Conservation (phyloP, 1,140 invertebrate genomes). For the Drosophila gunungcola region DNA sequence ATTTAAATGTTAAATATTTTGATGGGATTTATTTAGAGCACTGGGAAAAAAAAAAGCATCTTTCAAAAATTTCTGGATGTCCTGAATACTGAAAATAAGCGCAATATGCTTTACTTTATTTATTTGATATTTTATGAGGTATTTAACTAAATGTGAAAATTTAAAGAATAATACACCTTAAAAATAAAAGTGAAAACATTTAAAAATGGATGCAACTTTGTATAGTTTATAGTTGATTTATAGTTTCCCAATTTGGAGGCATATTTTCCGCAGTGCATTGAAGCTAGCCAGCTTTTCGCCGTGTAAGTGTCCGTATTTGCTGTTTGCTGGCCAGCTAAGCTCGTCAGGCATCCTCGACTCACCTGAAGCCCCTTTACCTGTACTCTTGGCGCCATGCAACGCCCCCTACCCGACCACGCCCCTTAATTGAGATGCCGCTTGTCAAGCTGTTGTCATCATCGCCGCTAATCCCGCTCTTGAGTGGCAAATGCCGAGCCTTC, state of each 20-base stretch:
- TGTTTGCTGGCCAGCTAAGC: constrained; percentile 24
- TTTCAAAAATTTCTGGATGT: too few species aligned
- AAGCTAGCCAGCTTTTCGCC: constrained; percentile 11
- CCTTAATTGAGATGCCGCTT: constrained; percentile 69
- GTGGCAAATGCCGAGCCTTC: constrained; percentile 69
- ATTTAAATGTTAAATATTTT: constrained; percentile 79
- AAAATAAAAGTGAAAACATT: too few species aligned
- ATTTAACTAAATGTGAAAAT: too few species aligned
- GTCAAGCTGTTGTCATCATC: constrained; percentile 81
- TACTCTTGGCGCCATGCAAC: not conserved
- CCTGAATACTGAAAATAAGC: too few species aligned
- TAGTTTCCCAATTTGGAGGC: too few species aligned
- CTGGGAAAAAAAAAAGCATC: not conserved
- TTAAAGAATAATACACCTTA: too few species aligned
- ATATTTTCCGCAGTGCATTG: constrained; percentile 12
- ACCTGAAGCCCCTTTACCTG: constrained; percentile 11
- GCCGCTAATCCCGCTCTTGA: constrained; percentile 79
- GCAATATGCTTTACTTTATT: too few species aligned
- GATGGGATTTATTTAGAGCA: constrained; percentile 51
- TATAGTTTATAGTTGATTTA: too few species aligned
- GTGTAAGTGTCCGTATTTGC: constrained; percentile 24
- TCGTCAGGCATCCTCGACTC: constrained; percentile 20
- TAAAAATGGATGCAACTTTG: too few species aligned
- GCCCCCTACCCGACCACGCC: not conserved
- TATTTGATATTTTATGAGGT: too few species aligned